Percentiles rank a stretch among this genome's conserved stretches.
phyloP scores from a whole-genome alignment of 2,888 invertebrate species.

The Theodoxus fluviatilis region DNA sequence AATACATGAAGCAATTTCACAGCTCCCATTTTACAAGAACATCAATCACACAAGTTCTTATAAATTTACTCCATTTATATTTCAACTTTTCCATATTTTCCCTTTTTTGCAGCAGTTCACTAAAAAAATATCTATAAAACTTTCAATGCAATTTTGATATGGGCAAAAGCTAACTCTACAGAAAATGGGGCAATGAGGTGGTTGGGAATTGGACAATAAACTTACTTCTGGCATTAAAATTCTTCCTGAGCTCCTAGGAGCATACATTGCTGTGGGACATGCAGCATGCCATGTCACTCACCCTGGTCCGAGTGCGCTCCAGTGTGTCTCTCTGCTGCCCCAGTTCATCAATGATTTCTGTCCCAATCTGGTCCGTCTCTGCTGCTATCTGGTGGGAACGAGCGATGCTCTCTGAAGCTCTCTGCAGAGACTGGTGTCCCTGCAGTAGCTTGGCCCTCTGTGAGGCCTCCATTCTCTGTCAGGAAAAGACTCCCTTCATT shows the following conservation, averaged over 20 bases:
- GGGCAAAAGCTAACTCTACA: too few species aligned
- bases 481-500: background rate
- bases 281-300: slow-evolving; percentile 33
- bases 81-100: too few species aligned
- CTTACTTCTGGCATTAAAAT: background rate
- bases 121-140: background rate
- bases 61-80: too few species aligned
- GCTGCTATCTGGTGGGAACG: slow-evolving; percentile 78
- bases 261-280: background rate
- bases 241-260: background rate
- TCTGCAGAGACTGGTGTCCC: slow-evolving; percentile 58
- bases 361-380: slow-evolving; percentile 82
- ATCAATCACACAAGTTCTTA: too few species aligned
- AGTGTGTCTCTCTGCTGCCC: slow-evolving; percentile 80
- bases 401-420: slow-evolving; percentile 65
- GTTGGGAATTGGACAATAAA: too few species aligned
- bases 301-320: slow-evolving; percentile 71
- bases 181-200: too few species aligned
- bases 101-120: too few species aligned
- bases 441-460: slow-evolving; percentile 58
- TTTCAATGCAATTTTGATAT: background rate
- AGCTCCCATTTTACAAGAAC: too few species aligned
- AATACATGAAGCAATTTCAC: too few species aligned
- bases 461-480: slow-evolving; percentile 48
- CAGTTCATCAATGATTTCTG: slow-evolving; percentile 79